Evolutionary conservation across 2,888 invertebrate species (phyloP).

Genomic region (Teinopalpus imperialis): DNA sequence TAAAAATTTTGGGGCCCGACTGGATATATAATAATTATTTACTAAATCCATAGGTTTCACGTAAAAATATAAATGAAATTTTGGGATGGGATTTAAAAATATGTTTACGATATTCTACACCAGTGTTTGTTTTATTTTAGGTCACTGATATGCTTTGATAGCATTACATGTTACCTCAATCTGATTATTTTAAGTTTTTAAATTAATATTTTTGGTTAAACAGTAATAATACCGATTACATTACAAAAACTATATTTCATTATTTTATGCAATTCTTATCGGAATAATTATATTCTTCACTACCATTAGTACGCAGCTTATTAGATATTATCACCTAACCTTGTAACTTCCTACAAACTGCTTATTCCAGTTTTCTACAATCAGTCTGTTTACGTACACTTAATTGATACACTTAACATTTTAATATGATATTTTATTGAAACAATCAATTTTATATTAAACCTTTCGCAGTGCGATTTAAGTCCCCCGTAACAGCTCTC

Average conservation of each 20-base stretch:
- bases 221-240: no score
- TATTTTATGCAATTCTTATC: no score
- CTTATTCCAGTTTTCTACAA: conserved; percentile 15
- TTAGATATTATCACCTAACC: conserved; percentile 8
- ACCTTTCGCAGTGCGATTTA: no score
- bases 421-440: conserved; percentile 1
- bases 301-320: not conserved
- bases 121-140: conserved; percentile 28
- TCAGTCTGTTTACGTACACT: conserved; percentile 23
- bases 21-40: no score
- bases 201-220: not conserved
- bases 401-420: conserved; percentile 6
- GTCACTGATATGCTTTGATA: conserved; percentile 67
- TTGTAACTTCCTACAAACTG: conserved; percentile 15
- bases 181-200: not conserved
- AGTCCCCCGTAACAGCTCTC: not conserved
- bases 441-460: not conserved
- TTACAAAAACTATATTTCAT: no score
- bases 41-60: no score
- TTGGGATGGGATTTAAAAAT: no score
- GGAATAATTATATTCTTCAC: not conserved
- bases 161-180: conserved; percentile 35
- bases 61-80: no score
- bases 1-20: no score
- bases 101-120: conserved; percentile 15